These are phyloP conservation scores for Mionectes macconnelli DNA, from an alignment of 2,113 vertebrate species.

Conservation along the genomic window DNA sequence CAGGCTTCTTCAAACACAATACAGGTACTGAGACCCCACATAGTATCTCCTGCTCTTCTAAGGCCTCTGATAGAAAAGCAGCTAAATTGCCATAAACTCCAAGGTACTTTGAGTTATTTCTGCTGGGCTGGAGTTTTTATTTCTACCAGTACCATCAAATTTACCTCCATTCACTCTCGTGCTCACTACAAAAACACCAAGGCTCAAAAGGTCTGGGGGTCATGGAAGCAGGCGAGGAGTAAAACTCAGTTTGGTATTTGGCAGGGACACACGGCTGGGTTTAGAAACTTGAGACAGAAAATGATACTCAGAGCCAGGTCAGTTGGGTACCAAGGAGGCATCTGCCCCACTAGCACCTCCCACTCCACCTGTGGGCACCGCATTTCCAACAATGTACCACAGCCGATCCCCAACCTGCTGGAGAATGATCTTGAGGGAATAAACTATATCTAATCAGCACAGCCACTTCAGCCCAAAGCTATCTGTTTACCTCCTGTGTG, in stretches of 20 bases:
- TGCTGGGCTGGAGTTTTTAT: not conserved
- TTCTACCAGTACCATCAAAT: not conserved
- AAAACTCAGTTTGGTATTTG: not conserved
- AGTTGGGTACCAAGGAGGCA: not conserved
- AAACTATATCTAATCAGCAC: not conserved
- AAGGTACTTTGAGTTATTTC: not conserved
- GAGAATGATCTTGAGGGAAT: not conserved
- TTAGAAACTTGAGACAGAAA: conserved; percentile 12
- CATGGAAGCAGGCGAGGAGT: not conserved
- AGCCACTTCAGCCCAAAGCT: not conserved
- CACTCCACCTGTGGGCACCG: not conserved
- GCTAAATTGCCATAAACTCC: not conserved
- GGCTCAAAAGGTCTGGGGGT: not conserved
- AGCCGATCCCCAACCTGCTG: not conserved
- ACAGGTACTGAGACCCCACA: not conserved
- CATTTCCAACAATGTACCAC: not conserved
- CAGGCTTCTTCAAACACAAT: not conserved
- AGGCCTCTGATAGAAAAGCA: not conserved
- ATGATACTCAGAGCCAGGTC: not conserved
- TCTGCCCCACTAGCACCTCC: not conserved
- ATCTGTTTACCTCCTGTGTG: not conserved
- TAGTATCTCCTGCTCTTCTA: not conserved
- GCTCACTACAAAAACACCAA: not conserved
- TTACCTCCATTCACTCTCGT: not conserved
- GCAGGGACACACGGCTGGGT: not conserved